Evolutionary conservation across 2,888 invertebrate species (phyloP).

Genomic region (Erpobdella octoculata): DNA sequence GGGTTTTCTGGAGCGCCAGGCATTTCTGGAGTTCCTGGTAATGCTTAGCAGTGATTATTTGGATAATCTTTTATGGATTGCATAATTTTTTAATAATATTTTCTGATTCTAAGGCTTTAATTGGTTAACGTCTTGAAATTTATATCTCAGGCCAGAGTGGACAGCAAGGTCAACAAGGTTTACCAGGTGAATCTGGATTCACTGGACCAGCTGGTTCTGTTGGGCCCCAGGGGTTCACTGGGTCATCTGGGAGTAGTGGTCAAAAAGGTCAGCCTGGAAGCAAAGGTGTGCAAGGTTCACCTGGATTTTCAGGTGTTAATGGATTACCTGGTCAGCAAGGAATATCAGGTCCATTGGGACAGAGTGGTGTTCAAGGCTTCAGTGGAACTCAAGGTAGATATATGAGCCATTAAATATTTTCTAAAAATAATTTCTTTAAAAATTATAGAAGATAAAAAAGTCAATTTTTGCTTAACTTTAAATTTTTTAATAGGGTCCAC

Average conservation of each 20-base stretch:
- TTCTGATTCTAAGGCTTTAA: not conserved
- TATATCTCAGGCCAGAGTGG: conserved; percentile 34
- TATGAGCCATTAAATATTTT: no score
- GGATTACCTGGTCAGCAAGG: conserved; percentile 38
- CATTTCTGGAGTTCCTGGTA: conserved; percentile 32
- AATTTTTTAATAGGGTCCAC: no score
- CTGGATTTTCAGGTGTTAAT: conserved; percentile 37
- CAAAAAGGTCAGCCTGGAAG: conserved; percentile 31
- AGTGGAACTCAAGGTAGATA: not conserved
- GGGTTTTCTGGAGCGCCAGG: conserved; percentile 19
- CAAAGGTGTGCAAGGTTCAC: conserved; percentile 24
- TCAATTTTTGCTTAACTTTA: no score
- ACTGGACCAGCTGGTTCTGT: conserved; percentile 25
- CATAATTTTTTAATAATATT: not conserved
- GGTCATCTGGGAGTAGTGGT: conserved; percentile 27
- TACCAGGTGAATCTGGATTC: conserved; percentile 27
- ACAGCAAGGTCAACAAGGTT: conserved; percentile 23
- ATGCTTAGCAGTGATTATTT: not conserved
- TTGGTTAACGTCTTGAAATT: not conserved
- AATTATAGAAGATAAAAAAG: no score
- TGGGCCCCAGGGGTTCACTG: conserved; percentile 15
- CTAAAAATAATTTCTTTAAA: no score
- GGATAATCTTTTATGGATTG: not conserved
- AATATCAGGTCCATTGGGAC: conserved; percentile 10
- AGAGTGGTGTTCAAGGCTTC: conserved; percentile 18